phyloP scores from a whole-genome alignment of 2,797 vertebrate genomes.

The Ceryle rudis region DNA sequence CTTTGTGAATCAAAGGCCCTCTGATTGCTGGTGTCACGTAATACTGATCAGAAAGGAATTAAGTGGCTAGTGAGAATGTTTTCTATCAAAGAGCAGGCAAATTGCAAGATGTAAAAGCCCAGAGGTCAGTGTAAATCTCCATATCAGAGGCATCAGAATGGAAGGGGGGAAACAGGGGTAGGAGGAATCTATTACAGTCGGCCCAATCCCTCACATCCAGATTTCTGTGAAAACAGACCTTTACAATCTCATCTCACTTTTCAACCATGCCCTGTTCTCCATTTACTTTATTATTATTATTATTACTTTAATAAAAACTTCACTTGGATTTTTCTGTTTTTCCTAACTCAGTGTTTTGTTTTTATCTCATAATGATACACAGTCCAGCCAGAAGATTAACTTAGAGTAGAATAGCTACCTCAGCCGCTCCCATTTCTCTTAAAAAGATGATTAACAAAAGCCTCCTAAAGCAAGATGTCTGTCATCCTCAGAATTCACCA shows the following conservation, averaged over 20 bases:
- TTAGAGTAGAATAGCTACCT: not conserved
- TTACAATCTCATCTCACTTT: slow-evolving; percentile 16
- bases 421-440: not conserved
- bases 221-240: slow-evolving; percentile 43
- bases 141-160: slow-evolving; percentile 66
- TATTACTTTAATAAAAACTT: not conserved
- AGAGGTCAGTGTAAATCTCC: slow-evolving; percentile 77
- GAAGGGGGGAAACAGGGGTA: not conserved
- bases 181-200: slow-evolving; percentile 54
- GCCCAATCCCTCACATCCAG: slow-evolving; percentile 19
- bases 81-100: slow-evolving; percentile 72
- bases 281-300: not conserved
- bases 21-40: slow-evolving; percentile 53
- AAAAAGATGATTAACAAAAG: not conserved
- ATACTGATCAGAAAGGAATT: slow-evolving; percentile 69
- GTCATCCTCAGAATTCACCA: not conserved
- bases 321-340: not conserved
- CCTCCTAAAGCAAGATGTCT: not conserved
- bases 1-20: slow-evolving; percentile 52
- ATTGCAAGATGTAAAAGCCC: slow-evolving; percentile 72
- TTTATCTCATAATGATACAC: not conserved
- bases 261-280: not conserved
- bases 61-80: slow-evolving; percentile 62
- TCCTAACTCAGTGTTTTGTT: not conserved
- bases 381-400: not conserved